Percentiles rank a stretch among this genome's conserved stretches.
phyloP scores from a whole-genome alignment of 2,113 vertebrate genomes.

The Chelonoidis abingdonii region DNA sequence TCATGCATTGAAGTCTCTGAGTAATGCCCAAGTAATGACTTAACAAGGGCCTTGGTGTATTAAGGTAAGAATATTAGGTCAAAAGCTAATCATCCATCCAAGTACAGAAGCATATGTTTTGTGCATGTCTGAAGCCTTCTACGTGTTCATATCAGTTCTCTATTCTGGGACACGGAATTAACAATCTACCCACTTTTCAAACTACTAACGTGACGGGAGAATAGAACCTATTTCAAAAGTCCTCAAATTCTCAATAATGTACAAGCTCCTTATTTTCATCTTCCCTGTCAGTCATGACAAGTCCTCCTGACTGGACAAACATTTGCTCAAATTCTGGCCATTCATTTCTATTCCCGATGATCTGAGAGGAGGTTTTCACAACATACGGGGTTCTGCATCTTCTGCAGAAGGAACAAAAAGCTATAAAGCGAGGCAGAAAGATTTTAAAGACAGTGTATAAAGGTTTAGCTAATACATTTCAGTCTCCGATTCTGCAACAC shows the following conservation, averaged over 20 bases:
- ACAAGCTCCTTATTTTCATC: slow-evolving; percentile 62
- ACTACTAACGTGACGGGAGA: slow-evolving; percentile 40
- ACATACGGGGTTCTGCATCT: not conserved
- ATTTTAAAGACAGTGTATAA: not conserved
- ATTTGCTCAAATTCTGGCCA: not conserved
- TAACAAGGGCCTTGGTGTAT: not conserved
- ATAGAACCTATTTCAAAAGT: slow-evolving; percentile 56
- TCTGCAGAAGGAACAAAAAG: not conserved
- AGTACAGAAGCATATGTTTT: not conserved
- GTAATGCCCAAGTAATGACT: not conserved
- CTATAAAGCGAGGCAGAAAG: not conserved
- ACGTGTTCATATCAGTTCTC: not conserved
- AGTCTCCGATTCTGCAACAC: not conserved
- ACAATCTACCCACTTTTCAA: slow-evolving; percentile 53
- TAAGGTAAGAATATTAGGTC: not conserved
- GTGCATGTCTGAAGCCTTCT: not conserved
- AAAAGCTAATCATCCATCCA: not conserved
- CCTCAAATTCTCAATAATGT: slow-evolving; percentile 33
- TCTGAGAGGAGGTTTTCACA: slow-evolving; percentile 8
- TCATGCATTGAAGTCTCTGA: not conserved
- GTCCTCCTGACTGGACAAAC: slow-evolving; percentile 49
- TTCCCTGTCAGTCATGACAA: slow-evolving; percentile 57
- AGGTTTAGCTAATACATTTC: not conserved
- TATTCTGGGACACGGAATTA: slow-evolving; percentile 38
- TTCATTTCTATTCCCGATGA: slow-evolving; percentile 66